Evolutionary conservation across 2,113 vertebrate genomes (phyloP), one percentile per base, ranked within the genome.

Genomic region (Tiliqua scincoides): DNA sequence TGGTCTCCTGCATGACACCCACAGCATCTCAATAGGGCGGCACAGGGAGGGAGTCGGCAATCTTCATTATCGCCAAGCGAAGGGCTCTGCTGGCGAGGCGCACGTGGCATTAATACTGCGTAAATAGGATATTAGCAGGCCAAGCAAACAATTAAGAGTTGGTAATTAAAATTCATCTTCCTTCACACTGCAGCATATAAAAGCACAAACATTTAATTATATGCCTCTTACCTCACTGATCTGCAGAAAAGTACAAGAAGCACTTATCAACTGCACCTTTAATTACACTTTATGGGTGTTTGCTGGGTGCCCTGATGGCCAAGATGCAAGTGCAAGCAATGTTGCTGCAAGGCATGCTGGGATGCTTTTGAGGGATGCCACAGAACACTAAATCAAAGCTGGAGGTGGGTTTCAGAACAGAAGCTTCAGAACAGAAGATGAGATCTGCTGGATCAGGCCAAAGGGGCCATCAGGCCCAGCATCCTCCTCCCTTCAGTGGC

Each of bases 91-190:
- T 86, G 93, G 93, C 85, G 78, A 90, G 85, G 32, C 85, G 84
- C 35, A 18, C 91, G 72, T 3, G 30, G 91, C 70, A 91, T 87
- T 87, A 90, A 92, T 82, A 32, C 65, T 89, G 85, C 88, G 87
- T 94, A 93, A 94, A 92, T 86, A 93, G 89, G 92, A 93, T 90
- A 94, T 96, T 94, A 97, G 94, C 91, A 37, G 92, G 89, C 94
- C 70, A 76, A 94, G 94, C 94, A 93, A 93, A 95, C 95, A 96
- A 96, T 96, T 96, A 97, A 94, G 89, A 94, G 93, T 94, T 93
- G 37, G 94, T 96, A 96, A 97, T 97, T 97, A 97, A 96, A 96
- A 97, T 95, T 94, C 95, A 93, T 95, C 95, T 95, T 94, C 93
- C 91, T 94, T 94, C 88, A 79, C 90, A 92, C 89, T 0, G 48